Conservation (phyloP, 2,888 invertebrate species). For the Zhengitettix transpicula region DNA sequence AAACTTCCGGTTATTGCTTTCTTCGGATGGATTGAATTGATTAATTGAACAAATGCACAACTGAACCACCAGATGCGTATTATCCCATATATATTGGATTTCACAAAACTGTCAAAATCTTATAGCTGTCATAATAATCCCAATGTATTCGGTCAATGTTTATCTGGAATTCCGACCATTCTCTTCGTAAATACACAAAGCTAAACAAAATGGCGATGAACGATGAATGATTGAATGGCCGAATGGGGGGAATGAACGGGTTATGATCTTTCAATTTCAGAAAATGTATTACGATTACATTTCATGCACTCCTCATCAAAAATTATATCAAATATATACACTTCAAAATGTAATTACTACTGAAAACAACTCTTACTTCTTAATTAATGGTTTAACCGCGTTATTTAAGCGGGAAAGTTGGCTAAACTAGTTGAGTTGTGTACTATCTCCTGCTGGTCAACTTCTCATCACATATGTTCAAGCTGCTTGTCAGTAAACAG, state of each 20-base stretch:
- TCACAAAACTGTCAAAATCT: no score
- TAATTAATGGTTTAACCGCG: no score
- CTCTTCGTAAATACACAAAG: conserved; percentile 14
- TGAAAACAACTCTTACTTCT: no score
- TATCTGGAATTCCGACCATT: conserved; percentile 9
- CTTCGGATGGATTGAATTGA: not conserved
- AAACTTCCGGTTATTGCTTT: conserved; percentile 11
- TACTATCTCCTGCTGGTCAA: no score
- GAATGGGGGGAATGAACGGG: not conserved
- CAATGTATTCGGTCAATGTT: conserved; percentile 1
- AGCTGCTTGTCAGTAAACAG: no score
- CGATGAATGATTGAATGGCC: conserved; percentile 5
- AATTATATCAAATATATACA: no score
- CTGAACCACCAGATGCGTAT: not conserved
- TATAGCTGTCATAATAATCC: not conserved
- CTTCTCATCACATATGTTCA: no score
- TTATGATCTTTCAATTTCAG: not conserved
- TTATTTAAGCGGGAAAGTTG: no score
- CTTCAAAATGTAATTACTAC: no score
- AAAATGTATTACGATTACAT: no score
- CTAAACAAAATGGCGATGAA: conserved; percentile 18
- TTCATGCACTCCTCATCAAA: no score
- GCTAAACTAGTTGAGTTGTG: no score
- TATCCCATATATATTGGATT: not conserved
- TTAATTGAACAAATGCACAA: not conserved